Conservation (phyloP, 2,888 invertebrate species). For the Diadromus collaris region DNA sequence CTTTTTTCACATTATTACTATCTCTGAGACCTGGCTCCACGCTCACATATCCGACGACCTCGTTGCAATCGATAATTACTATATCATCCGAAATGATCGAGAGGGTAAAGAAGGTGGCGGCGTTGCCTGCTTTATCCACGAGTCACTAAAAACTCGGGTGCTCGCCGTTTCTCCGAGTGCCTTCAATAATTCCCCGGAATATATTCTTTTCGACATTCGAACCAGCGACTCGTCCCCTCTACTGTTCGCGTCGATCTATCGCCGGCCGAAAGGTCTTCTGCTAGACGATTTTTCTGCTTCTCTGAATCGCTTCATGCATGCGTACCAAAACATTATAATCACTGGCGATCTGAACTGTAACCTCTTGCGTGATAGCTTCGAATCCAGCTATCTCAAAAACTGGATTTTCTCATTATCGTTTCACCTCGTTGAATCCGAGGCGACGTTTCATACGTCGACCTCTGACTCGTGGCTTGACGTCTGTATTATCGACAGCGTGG, state of each 20-base stretch:
- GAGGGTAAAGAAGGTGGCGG: too few relatives aligned
- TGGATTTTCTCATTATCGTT: background rate
- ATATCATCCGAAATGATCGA: too few relatives aligned
- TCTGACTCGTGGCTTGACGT: background rate
- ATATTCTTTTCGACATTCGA: background rate
- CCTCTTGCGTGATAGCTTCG: background rate
- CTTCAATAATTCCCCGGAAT: constrained; percentile 7
- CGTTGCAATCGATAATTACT: too few relatives aligned
- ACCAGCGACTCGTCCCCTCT: background rate
- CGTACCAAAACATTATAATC: constrained; percentile 11
- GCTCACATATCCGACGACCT: too few relatives aligned
- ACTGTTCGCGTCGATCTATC: constrained; percentile 13
- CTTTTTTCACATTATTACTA: too few relatives aligned
- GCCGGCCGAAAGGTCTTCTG: constrained; percentile 4
- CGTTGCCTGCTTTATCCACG: too few relatives aligned
- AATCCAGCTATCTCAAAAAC: background rate
- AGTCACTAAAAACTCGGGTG: too few relatives aligned
- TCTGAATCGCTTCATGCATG: background rate
- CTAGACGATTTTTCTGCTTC: background rate
- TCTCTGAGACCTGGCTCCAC: too few relatives aligned
- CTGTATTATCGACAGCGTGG: background rate
- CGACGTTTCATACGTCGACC: constrained; percentile 11
- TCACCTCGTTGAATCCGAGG: background rate
- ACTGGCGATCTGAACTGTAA: constrained; percentile 31
- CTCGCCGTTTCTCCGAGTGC: too few relatives aligned